Evolutionary conservation across 2,888 invertebrate genomes (phyloP).

Genomic region (Hedychridium roseum): DNA sequence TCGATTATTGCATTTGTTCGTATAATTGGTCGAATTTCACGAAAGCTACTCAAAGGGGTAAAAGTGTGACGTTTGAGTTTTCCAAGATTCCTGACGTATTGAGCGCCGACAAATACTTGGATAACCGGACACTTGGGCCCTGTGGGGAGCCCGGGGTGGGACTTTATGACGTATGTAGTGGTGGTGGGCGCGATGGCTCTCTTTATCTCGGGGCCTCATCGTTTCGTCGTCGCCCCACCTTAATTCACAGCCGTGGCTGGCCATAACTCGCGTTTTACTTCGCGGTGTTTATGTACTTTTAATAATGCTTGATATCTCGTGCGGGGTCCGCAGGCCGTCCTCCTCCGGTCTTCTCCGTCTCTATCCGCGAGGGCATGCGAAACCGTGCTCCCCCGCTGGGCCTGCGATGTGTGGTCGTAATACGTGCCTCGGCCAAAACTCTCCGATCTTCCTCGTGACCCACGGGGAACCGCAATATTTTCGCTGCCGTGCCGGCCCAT

Average conservation of each 20-base stretch:
- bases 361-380: slow-evolving; percentile 15
- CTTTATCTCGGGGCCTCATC: slow-evolving; percentile 47
- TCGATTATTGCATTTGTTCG: too few relatives aligned
- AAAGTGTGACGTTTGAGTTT: too few relatives aligned
- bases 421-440: slow-evolving; percentile 29
- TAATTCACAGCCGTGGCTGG: slow-evolving; percentile 56
- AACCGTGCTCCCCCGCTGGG: slow-evolving; percentile 40
- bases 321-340: slow-evolving; percentile 17
- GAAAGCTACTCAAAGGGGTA: too few relatives aligned
- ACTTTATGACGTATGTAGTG: slow-evolving; percentile 10
- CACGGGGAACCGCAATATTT: slow-evolving; percentile 24
- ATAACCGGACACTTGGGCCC: too few relatives aligned
- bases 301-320: slow-evolving; percentile 61
- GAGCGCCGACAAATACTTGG: too few relatives aligned
- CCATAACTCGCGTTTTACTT: slow-evolving; percentile 58
- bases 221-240: slow-evolving; percentile 51
- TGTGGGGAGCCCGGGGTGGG: slow-evolving; percentile 1
- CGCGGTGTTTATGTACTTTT: slow-evolving; percentile 62
- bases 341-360: slow-evolving; percentile 27
- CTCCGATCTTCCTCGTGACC: too few relatives aligned
- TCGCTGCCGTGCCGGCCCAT: slow-evolving; percentile 10
- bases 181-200: slow-evolving; percentile 29
- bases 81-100: too few relatives aligned
- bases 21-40: too few relatives aligned
- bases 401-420: slow-evolving; percentile 46